A percentile compares a stretch with the other conserved stretches of the same genome.
phyloP scores from a whole-genome alignment of 2,888 invertebrate genomes.

The Heteropelma amictum region DNA sequence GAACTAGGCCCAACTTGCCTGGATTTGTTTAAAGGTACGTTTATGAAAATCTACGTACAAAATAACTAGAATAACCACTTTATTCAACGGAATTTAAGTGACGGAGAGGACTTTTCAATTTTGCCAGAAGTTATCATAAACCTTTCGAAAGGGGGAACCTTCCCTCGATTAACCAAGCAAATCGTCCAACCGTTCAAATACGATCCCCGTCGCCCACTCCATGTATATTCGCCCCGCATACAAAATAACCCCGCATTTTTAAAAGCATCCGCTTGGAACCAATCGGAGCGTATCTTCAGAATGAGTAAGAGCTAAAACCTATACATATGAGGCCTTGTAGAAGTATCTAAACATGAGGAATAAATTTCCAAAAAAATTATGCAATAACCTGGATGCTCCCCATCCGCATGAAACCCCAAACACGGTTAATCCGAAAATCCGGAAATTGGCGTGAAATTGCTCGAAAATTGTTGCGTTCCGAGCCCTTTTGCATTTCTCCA shows the following conservation, averaged over 20 bases:
- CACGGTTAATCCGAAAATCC: slow-evolving; percentile 55
- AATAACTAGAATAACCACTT: neutral
- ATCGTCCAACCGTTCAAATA: slow-evolving; percentile 6
- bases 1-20: too few relatives aligned
- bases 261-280: slow-evolving; percentile 23
- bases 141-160: slow-evolving; percentile 21
- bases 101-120: slow-evolving; percentile 24
- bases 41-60: neutral
- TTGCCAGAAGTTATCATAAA: slow-evolving; percentile 3
- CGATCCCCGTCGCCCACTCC: too few relatives aligned
- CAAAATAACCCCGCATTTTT: too few relatives aligned
- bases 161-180: slow-evolving; percentile 33
- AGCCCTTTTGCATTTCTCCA: slow-evolving; percentile 30
- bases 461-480: slow-evolving; percentile 68
- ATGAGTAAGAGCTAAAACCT: slow-evolving; percentile 10
- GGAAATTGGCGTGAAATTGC: slow-evolving; percentile 76
- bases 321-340: too few relatives aligned
- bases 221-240: too few relatives aligned
- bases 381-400: too few relatives aligned
- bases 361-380: too few relatives aligned
- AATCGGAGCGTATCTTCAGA: slow-evolving; percentile 38
- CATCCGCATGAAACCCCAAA: too few relatives aligned
- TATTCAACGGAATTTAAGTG: slow-evolving; percentile 1
- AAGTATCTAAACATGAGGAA: too few relatives aligned
- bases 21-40: too few relatives aligned